Percentiles rank a stretch among this genome's conserved stretches.
phyloP scores from a whole-genome alignment of 2,888 invertebrate species.

The Tryphoninae sp. region DNA sequence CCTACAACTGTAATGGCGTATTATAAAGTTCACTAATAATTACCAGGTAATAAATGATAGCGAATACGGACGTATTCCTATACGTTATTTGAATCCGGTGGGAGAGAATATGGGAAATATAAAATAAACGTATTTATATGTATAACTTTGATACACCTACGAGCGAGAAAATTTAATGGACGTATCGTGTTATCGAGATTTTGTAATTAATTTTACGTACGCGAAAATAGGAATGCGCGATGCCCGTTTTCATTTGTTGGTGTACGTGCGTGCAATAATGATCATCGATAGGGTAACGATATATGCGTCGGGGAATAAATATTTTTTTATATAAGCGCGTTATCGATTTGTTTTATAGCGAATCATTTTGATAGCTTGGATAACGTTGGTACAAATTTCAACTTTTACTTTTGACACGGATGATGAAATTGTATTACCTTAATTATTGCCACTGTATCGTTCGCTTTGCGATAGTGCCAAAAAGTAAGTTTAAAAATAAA shows the following conservation, averaged over 20 bases:
- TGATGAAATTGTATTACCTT: too few relatives aligned
- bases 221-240: background rate
- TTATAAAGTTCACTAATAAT: conserved; percentile 23
- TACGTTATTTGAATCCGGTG: background rate
- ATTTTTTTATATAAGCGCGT: too few relatives aligned
- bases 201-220: background rate
- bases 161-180: background rate
- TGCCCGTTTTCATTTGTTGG: background rate
- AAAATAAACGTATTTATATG: background rate
- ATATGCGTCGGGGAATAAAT: too few relatives aligned
- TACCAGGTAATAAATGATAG: conserved; percentile 17
- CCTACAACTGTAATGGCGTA: conserved; percentile 18
- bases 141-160: background rate
- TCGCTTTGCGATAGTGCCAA: background rate
- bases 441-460: background rate
- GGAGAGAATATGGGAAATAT: background rate
- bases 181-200: background rate
- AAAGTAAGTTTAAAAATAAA: too few relatives aligned
- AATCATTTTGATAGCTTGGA: too few relatives aligned
- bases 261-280: background rate
- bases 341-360: too few relatives aligned
- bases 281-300: background rate
- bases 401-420: too few relatives aligned
- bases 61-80: background rate
- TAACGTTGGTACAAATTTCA: too few relatives aligned